Evolutionary conservation across 2,113 vertebrate species (phyloP).

Genomic region (Heterocephalus glaber): DNA sequence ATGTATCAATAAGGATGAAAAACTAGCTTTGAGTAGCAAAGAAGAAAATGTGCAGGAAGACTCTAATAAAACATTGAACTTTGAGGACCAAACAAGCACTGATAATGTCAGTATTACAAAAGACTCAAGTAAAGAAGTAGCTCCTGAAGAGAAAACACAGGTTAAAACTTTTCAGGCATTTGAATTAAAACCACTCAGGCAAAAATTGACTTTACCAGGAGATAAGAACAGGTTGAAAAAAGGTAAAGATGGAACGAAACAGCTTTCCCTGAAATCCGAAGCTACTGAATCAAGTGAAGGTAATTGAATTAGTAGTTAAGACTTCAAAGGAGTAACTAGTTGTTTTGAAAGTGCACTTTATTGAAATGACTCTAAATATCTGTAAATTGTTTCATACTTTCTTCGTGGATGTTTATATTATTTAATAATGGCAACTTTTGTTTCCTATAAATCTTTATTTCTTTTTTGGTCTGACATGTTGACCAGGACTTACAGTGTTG

Average conservation of each 20-base stretch:
- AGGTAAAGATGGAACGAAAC: slow-evolving; percentile 87
- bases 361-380: slow-evolving; percentile 27
- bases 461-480: background rate
- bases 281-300: slow-evolving; percentile 82
- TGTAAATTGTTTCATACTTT: slow-evolving; percentile 42
- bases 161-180: slow-evolving; percentile 95
- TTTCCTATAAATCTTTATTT: background rate
- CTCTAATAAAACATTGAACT: slow-evolving; percentile 68
- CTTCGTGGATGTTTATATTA: background rate
- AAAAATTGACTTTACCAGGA: slow-evolving; percentile 91
- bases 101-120: slow-evolving; percentile 85
- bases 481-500: background rate
- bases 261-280: slow-evolving; percentile 78
- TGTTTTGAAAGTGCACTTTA: slow-evolving; percentile 20
- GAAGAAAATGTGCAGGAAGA: slow-evolving; percentile 82
- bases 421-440: slow-evolving; percentile 10
- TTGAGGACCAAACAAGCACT: slow-evolving; percentile 81
- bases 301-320: slow-evolving; percentile 71
- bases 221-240: slow-evolving; percentile 88
- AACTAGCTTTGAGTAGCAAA: slow-evolving; percentile 89
- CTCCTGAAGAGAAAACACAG: slow-evolving; percentile 87
- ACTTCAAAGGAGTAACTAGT: background rate
- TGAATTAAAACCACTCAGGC: slow-evolving; percentile 95
- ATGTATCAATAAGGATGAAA: slow-evolving; percentile 96
- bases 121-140: slow-evolving; percentile 78